phyloP scores from a whole-genome alignment of 2,797 vertebrate species.

The Poeciliopsis presidionis region DNA sequence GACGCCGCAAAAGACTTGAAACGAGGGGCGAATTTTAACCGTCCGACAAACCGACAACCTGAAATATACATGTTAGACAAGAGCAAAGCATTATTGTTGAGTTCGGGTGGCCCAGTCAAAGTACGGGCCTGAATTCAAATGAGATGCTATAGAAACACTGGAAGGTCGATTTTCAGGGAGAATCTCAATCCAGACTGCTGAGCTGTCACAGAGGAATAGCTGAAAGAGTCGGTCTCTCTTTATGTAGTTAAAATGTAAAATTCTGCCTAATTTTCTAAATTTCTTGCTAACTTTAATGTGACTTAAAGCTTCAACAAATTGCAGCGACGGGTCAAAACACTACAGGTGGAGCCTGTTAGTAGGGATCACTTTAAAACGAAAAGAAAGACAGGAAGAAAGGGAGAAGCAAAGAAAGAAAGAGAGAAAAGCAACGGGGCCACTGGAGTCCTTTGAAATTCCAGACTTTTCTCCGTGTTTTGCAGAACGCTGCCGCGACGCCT shows the following conservation, averaged over 20 bases:
- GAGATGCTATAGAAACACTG: background rate
- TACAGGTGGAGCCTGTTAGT: too few relatives aligned
- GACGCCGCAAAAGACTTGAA: background rate
- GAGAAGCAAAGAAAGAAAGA: too few relatives aligned
- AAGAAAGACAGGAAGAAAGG: background rate
- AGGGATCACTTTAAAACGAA: too few relatives aligned
- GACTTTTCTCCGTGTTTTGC: background rate
- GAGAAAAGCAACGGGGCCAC: background rate
- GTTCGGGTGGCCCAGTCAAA: background rate
- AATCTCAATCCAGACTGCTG: background rate
- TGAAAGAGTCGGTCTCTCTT: background rate
- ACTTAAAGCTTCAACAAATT: background rate
- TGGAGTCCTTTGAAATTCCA: background rate
- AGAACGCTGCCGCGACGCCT: background rate
- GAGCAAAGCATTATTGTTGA: background rate
- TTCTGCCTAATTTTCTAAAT: background rate
- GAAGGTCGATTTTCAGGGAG: background rate
- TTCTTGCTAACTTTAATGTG: background rate
- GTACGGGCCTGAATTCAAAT: background rate
- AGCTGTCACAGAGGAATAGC: background rate
- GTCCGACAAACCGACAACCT: background rate
- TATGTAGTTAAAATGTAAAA: background rate
- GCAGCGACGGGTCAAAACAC: background rate
- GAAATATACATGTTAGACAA: background rate
- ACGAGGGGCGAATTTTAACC: background rate